phyloP scores from a whole-genome alignment of 2,888 invertebrate species.

The Mystacides longicornis region DNA sequence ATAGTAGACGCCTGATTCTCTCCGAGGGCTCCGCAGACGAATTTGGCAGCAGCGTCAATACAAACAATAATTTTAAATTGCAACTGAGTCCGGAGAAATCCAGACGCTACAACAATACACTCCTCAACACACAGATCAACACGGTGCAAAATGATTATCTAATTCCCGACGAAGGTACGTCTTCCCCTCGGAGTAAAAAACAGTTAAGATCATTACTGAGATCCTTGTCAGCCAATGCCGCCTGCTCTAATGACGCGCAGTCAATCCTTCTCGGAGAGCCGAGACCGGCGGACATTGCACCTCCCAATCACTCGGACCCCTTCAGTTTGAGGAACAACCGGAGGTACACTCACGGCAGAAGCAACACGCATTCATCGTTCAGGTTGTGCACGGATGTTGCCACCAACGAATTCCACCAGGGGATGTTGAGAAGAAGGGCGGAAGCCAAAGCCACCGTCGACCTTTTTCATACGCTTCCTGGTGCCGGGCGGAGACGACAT shows the following conservation, averaged over 20 bases:
- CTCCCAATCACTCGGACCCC: constrained; percentile 36
- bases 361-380: background rate
- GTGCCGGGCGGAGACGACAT: constrained; percentile 51
- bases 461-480: constrained; percentile 53
- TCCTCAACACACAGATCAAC: background rate
- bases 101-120: constrained; percentile 3
- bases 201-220: constrained; percentile 54
- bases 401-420: constrained; percentile 23
- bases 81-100: constrained; percentile 1
- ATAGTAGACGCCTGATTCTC: background rate
- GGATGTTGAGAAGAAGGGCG: constrained; percentile 25
- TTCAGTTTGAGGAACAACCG: constrained; percentile 31
- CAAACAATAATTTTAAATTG: background rate
- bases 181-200: constrained; percentile 38
- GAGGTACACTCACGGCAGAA: constrained; percentile 19
- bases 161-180: constrained; percentile 14
- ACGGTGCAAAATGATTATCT: constrained; percentile 24
- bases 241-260: constrained; percentile 54
- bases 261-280: constrained; percentile 63
- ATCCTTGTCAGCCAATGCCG: constrained; percentile 57
- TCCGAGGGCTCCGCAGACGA: background rate
- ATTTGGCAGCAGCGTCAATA: constrained; percentile 1
- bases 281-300: constrained; percentile 61
- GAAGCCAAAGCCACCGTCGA: constrained; percentile 43
- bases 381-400: constrained; percentile 17